A percentile compares a stretch with the other conserved stretches of the same genome.
phyloP scores from a whole-genome alignment of 37 sponge, comb jelly and placozoan genomes.

The Amphimedon queenslandica region DNA sequence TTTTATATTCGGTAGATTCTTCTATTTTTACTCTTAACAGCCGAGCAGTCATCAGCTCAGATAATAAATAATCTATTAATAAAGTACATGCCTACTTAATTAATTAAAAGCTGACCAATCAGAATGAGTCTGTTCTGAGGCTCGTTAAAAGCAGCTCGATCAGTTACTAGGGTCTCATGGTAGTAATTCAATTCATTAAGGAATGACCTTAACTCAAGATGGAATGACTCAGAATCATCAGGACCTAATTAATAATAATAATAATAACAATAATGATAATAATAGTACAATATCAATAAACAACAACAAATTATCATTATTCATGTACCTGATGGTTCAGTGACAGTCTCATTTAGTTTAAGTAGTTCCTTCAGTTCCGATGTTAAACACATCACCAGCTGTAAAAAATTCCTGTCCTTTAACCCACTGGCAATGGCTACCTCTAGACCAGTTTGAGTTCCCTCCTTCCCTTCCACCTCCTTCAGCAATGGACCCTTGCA shows the following conservation, averaged over 20 bases:
- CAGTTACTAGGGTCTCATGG: conserved; percentile 15
- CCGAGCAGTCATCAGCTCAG: conserved; percentile 52
- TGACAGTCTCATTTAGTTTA: conserved; percentile 27
- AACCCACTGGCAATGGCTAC: conserved; percentile 32
- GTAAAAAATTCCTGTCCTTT: conserved; percentile 7
- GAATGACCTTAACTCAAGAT: conserved; percentile 57
- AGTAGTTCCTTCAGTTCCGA: conserved; percentile 28
- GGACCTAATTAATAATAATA: too few relatives aligned
- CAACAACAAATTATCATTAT: neutral
- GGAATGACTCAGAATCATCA: conserved; percentile 63
- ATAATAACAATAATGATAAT: too few relatives aligned
- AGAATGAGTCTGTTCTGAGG: conserved; percentile 20
- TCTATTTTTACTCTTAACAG: conserved; percentile 6
- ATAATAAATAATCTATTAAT: conserved; percentile 27
- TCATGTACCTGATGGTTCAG: conserved; percentile 9
- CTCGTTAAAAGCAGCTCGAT: neutral
- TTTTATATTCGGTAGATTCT: too few relatives aligned
- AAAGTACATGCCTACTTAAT: neutral
- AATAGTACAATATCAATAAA: too few relatives aligned
- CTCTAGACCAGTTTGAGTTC: conserved; percentile 9
- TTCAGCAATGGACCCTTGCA: conserved; percentile 34
- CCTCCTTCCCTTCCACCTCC: too few relatives aligned
- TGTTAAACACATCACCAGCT: conserved; percentile 23
- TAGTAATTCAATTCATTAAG: conserved; percentile 63
- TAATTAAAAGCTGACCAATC: conserved; percentile 6